Conservation (phyloP, 2,888 invertebrate species). For the Lampropteryx suffumata region DNA sequence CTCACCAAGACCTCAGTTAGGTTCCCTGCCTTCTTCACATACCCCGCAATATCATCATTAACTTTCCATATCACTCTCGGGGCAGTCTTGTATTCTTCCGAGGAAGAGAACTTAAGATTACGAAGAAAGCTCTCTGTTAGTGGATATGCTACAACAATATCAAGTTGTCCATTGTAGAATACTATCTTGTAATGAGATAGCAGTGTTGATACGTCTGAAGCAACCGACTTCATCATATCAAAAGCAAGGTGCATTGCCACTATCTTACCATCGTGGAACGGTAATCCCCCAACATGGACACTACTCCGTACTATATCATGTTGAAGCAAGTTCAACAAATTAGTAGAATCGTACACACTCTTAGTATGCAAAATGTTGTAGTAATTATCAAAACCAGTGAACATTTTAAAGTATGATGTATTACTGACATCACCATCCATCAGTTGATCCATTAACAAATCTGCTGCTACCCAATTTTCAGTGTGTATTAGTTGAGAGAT, state of each 20-base stretch:
- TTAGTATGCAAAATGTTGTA: constrained; percentile 86
- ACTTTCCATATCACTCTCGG: constrained; percentile 86
- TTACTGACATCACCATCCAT: constrained; percentile 72
- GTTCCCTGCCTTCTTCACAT: constrained; percentile 86
- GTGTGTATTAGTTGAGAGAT: constrained; percentile 82
- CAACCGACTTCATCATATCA: constrained; percentile 84
- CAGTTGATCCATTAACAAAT: constrained; percentile 86
- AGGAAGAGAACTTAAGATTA: constrained; percentile 85
- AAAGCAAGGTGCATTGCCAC: constrained; percentile 78
- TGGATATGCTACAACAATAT: constrained; percentile 85
- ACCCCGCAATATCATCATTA: constrained; percentile 86
- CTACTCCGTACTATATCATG: constrained; percentile 70
- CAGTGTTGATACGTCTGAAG: constrained; percentile 65
- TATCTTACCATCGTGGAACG: constrained; percentile 69
- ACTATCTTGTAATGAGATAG: constrained; percentile 79
- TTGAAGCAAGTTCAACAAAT: constrained; percentile 56
- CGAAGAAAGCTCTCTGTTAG: constrained; percentile 85
- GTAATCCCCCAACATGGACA: constrained; percentile 84
- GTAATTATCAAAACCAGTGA: constrained; percentile 89
- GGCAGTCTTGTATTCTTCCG: constrained; percentile 84
- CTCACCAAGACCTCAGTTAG: constrained; percentile 88
- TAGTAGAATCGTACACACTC: constrained; percentile 67
- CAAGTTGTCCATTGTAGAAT: constrained; percentile 86
- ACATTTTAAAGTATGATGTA: constrained; percentile 81
- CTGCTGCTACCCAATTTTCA: constrained; percentile 85